Conservation (phyloP, 2,113 vertebrate genomes). For the Pedetes capensis region DNA sequence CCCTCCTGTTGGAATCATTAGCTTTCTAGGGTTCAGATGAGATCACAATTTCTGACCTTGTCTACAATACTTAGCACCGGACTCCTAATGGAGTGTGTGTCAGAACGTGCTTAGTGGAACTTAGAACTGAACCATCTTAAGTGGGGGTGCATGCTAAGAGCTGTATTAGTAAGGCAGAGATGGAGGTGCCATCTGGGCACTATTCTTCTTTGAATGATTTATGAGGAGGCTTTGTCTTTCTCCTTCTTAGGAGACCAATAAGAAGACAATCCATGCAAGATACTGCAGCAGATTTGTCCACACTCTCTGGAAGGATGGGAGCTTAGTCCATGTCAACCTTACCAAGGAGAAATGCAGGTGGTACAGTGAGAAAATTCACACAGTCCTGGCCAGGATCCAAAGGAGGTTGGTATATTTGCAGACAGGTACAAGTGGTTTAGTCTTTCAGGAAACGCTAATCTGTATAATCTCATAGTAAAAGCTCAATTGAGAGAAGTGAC, state of each 20-base stretch:
- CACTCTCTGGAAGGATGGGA: conserved; percentile 86
- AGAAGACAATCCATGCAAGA: conserved; percentile 85
- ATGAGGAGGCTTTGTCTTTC: neutral
- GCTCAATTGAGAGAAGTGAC: neutral
- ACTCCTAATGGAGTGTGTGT: neutral
- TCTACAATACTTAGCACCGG: neutral
- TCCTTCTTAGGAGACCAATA: conserved; percentile 81
- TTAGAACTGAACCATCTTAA: neutral
- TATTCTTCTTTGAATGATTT: neutral
- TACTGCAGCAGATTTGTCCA: conserved; percentile 87
- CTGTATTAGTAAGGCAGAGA: neutral
- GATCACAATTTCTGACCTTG: neutral
- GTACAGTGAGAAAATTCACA: conserved; percentile 81
- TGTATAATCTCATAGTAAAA: neutral
- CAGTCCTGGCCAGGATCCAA: conserved; percentile 79
- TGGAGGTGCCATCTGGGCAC: neutral
- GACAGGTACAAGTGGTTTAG: neutral
- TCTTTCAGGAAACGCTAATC: neutral
- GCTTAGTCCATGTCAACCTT: conserved; percentile 84
- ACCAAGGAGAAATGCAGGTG: conserved; percentile 82
- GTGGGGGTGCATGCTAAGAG: neutral
- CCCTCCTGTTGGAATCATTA: neutral
- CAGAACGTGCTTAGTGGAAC: neutral
- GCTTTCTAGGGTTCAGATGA: neutral
- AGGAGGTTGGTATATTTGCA: conserved; percentile 80